phyloP scores from a whole-genome alignment of 2,888 invertebrate genomes.

The Drosophila cognata region DNA sequence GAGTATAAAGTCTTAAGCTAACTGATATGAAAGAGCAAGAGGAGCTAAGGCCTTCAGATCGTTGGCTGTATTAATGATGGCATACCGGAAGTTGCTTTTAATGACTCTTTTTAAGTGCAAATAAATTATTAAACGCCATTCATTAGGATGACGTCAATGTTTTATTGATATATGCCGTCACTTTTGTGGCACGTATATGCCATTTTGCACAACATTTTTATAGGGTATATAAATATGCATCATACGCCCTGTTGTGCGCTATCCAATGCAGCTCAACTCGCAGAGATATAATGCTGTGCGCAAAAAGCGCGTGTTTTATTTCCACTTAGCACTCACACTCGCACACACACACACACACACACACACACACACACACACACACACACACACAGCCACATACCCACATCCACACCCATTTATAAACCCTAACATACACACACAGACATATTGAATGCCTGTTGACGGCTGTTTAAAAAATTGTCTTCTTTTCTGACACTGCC shows the following conservation, averaged over 20 bases:
- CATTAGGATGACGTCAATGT: neutral
- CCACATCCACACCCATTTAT: constrained; percentile 3
- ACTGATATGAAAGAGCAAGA: neutral
- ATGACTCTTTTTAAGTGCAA: neutral
- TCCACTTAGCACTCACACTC: constrained; percentile 74
- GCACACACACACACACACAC: constrained; percentile 8
- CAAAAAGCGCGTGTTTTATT: constrained; percentile 80
- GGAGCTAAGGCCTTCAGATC: too few species aligned
- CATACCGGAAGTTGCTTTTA: neutral
- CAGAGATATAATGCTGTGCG: constrained; percentile 68
- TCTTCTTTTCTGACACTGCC: constrained; percentile 35
- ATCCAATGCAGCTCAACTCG: constrained; percentile 49
- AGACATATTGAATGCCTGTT: constrained; percentile 75
- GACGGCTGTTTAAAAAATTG: constrained; percentile 69
- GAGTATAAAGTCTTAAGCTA: neutral
- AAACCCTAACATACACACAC: constrained; percentile 17
- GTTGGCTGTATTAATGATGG: neutral
- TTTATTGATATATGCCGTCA: neutral
- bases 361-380: neutral
- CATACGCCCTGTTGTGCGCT: constrained; percentile 52
- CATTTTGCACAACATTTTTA: neutral
- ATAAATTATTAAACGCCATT: neutral
- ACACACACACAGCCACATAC: constrained; percentile 47
- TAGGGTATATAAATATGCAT: constrained; percentile 45
- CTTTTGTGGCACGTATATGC: neutral